phyloP scores from a whole-genome alignment of 2,888 invertebrate species.

The Zele albiditarsus region DNA sequence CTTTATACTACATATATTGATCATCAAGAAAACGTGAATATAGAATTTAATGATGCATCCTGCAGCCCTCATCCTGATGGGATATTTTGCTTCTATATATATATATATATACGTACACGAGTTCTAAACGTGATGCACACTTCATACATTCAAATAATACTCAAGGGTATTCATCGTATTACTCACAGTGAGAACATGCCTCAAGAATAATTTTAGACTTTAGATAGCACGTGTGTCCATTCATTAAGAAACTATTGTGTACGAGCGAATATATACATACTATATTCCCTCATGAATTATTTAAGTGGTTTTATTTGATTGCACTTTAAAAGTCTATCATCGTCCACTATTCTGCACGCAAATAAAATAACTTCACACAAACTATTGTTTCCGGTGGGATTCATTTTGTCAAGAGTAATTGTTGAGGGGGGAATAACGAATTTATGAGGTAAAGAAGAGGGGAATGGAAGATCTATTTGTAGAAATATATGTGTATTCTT shows the following conservation, averaged over 20 bases:
- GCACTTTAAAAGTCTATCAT: too few relatives aligned
- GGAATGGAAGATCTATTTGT: too few relatives aligned
- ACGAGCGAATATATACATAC: too few relatives aligned
- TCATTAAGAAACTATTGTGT: neutral
- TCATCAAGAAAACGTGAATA: constrained; percentile 14
- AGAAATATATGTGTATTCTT: too few relatives aligned
- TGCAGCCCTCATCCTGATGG: neutral
- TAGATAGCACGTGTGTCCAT: constrained; percentile 1
- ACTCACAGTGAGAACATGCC: neutral
- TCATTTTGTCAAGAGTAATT: too few relatives aligned
- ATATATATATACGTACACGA: neutral
- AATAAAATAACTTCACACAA: too few relatives aligned
- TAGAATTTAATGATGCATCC: constrained; percentile 30
- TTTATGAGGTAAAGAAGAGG: too few relatives aligned
- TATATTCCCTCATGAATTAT: too few relatives aligned
- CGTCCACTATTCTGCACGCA: too few relatives aligned
- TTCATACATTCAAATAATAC: constrained; percentile 15
- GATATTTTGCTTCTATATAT: neutral
- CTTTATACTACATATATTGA: neutral
- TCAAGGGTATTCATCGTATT: constrained; percentile 7
- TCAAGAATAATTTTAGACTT: neutral
- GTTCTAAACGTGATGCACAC: constrained; percentile 2
- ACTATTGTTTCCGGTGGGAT: too few relatives aligned
- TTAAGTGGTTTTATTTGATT: too few relatives aligned
- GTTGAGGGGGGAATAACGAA: too few relatives aligned